Percentiles rank a stretch among this genome's conserved stretches.
phyloP scores from a whole-genome alignment of 1,140 invertebrate species.

The Plodia interpunctella region DNA sequence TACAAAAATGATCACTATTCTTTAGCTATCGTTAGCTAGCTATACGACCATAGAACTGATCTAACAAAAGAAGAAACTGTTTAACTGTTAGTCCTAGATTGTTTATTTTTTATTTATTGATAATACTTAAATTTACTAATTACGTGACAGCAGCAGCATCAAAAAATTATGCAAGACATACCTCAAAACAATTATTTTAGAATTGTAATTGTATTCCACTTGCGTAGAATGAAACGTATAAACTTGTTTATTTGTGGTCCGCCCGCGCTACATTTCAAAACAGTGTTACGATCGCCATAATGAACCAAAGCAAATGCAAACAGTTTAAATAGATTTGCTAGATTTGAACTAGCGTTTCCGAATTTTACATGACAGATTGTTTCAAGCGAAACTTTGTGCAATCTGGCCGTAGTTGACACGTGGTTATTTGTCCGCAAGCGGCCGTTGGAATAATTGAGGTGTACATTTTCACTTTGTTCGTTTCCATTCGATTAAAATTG shows the following conservation, averaged over 20 bases:
- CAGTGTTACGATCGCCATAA: not conserved
- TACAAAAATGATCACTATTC: too few species aligned
- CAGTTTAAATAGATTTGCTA: constrained; percentile 6
- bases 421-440: constrained; percentile 64
- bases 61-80: too few species aligned
- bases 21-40: too few species aligned
- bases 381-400: constrained; percentile 16
- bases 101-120: too few species aligned
- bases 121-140: too few species aligned
- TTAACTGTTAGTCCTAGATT: too few species aligned
- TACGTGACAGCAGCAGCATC: too few species aligned
- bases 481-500: constrained; percentile 76
- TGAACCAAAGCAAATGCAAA: constrained; percentile 7
- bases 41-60: too few species aligned
- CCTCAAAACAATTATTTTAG: too few species aligned
- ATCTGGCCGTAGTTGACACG: constrained; percentile 37
- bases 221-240: too few species aligned
- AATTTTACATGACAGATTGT: constrained; percentile 7
- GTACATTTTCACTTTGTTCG: constrained; percentile 76
- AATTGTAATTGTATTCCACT: too few species aligned
- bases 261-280: constrained; percentile 8
- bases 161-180: too few species aligned
- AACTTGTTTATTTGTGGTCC: not conserved
- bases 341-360: not conserved
- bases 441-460: constrained; percentile 73